Conservation (phyloP, 2,888 invertebrate genomes). For the Tolmerus cingulatus region DNA sequence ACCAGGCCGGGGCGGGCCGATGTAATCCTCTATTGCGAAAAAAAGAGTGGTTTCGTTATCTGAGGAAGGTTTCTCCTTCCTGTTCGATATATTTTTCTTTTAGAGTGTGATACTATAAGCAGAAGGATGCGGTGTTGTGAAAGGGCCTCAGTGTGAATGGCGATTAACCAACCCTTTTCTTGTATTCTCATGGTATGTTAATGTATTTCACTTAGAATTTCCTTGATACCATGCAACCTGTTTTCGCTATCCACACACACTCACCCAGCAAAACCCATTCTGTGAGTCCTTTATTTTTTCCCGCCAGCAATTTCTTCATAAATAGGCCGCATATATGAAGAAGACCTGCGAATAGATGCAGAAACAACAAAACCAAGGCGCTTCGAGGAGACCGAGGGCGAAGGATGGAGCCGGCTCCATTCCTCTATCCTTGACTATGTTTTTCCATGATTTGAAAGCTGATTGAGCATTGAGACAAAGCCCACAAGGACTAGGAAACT, state of each 20-base stretch:
- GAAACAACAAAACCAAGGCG: neutral
- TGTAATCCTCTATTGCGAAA: neutral
- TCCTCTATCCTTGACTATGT: neutral
- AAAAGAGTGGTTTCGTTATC: neutral
- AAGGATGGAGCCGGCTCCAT: neutral
- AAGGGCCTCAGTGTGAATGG: neutral
- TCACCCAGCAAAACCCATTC: neutral
- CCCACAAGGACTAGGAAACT: neutral
- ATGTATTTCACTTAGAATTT: slow-evolving; percentile 10
- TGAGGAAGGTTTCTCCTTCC: slow-evolving; percentile 25
- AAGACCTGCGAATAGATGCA: neutral
- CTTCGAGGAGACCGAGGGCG: neutral
- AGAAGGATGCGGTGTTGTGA: neutral
- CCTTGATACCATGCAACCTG: neutral
- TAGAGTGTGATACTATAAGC: neutral
- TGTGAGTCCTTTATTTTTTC: neutral
- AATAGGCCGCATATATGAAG: neutral
- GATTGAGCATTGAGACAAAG: slow-evolving; percentile 11
- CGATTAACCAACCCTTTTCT: slow-evolving; percentile 31
- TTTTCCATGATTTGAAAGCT: slow-evolving; percentile 7
- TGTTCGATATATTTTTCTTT: slow-evolving; percentile 5
- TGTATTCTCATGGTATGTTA: slow-evolving; percentile 8
- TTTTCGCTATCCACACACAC: neutral
- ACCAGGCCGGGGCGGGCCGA: neutral
- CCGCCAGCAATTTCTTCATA: slow-evolving; percentile 1